Conservation (phyloP, 2,113 vertebrate species). For the Speoplatyrhinus poulsoni region DNA sequence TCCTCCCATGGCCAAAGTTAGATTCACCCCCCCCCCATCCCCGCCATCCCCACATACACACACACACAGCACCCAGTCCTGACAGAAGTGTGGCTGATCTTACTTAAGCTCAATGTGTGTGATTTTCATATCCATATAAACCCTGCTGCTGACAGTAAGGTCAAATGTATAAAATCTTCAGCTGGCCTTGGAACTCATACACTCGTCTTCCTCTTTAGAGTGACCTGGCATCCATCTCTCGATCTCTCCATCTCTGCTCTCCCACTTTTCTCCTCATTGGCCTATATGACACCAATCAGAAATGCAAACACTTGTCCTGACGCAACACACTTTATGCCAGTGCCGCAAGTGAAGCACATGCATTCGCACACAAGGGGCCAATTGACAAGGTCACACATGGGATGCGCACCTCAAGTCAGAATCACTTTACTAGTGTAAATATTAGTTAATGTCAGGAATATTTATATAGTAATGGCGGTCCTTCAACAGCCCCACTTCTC, state of each 20-base stretch:
- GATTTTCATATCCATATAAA: conserved; percentile 43
- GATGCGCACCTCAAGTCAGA: conserved; percentile 56
- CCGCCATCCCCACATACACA: not conserved
- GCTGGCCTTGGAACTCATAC: not conserved
- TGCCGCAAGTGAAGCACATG: not conserved
- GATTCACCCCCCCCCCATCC: not conserved
- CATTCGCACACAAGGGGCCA: conserved; percentile 15
- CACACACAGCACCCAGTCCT: not conserved
- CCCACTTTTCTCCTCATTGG: conserved; percentile 24
- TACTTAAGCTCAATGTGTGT: not conserved
- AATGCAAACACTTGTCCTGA: conserved; percentile 53
- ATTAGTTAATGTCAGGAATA: conserved; percentile 61
- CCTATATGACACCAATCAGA: conserved; percentile 53
- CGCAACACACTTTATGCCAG: conserved; percentile 33
- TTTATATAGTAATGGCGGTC: conserved; percentile 54
- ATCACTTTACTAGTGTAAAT: conserved; percentile 65
- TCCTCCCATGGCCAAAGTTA: conserved; percentile 37
- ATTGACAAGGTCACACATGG: conserved; percentile 65
- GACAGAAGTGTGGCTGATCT: not conserved
- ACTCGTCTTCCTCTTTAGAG: not conserved
- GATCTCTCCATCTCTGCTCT: not conserved
- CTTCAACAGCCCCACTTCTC: conserved; percentile 40
- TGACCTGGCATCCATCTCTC: conserved; percentile 13
- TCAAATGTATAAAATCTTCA: conserved; percentile 21
- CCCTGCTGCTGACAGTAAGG: conserved; percentile 39